Conservation (phyloP, 53 echinoderm and acorn worm species). For the Holothuria scabra region DNA sequence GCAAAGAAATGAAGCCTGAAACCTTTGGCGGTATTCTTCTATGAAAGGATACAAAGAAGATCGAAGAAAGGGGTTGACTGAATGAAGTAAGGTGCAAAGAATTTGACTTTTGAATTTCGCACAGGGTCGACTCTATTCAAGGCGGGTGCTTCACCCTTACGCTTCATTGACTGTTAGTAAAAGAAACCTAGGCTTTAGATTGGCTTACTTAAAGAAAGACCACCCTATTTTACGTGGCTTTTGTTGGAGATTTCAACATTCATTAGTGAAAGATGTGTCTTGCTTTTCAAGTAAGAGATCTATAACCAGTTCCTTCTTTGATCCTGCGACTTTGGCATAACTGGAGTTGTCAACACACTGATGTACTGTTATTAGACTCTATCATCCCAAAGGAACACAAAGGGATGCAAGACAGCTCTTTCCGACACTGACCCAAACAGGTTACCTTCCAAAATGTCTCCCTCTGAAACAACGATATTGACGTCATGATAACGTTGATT, state of each 20-base stretch:
- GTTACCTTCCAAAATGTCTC: too few relatives aligned
- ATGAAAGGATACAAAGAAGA: too few relatives aligned
- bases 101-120: conserved; percentile 28
- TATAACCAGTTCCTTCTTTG: conserved; percentile 24
- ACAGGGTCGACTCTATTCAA: conserved; percentile 23
- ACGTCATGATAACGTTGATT: too few relatives aligned
- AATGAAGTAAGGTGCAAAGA: conserved; percentile 14
- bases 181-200: conserved; percentile 25
- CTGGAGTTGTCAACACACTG: conserved; percentile 1
- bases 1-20: too few relatives aligned
- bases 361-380: neutral
- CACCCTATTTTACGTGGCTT: conserved; percentile 39
- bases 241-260: conserved; percentile 31
- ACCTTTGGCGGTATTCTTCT: too few relatives aligned
- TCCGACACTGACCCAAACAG: too few relatives aligned
- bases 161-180: conserved; percentile 34
- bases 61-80: too few relatives aligned
- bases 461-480: too few relatives aligned
- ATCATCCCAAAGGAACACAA: too few relatives aligned
- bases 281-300: conserved; percentile 6
- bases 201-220: conserved; percentile 32
- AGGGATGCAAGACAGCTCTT: too few relatives aligned
- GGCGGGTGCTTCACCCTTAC: conserved; percentile 13
- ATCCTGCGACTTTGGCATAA: neutral
- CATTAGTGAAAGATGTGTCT: conserved; percentile 24